Base-by-base conservation (phyloP, 2,888 invertebrate species). In the Heteromyza rotundicornis region DNA sequence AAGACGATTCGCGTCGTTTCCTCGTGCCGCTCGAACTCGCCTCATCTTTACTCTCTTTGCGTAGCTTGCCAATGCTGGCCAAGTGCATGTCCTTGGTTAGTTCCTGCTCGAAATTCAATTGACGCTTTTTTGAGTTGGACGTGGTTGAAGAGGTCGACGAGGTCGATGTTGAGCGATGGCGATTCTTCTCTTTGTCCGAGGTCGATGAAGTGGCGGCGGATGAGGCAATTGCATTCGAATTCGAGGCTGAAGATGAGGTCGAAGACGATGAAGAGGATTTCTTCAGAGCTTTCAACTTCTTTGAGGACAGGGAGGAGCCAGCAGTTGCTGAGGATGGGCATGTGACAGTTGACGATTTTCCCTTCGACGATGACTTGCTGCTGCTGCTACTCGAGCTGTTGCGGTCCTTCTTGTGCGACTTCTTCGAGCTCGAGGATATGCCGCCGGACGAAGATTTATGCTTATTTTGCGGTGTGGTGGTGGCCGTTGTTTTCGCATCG, bases 101-200 rank as follows among this genome's bases (percentile, higher is more conserved):
- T 49, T 79, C 79, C 61, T 86, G 70, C 82, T 78, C 62, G 82
- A 86, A 78, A 84, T 86, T 64, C 76, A 85, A 74, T 83, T 87
- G 61, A 73, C 85, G 40, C 63, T 80, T 82, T 57, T 80, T 82
- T 0, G 70, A 60, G 40, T n/a, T 20, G 47, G 7, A 14, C n/a
- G n/a, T 14, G 40, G 40, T 40, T n/a, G 40, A 19, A 17, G 20
- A 19, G 2, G 47, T 19, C 1, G 70, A 69, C 0, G 70, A 70
- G 5, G 65, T 62, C 1, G 64, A 66, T n/a, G 64, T 57, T 1
- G 72, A 67, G 40, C 72, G 64, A 63, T 73, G 67, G 1, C 70
- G 53, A 83, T 84, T 63, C 82, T 85, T 70, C 83, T 85, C 70
- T 84, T 85, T 20, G 77, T 63, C 64, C 1, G 56, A 8, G 12